Base-by-base conservation (phyloP, 2,113 vertebrate genomes). In the Epinephelus lanceolatus region DNA sequence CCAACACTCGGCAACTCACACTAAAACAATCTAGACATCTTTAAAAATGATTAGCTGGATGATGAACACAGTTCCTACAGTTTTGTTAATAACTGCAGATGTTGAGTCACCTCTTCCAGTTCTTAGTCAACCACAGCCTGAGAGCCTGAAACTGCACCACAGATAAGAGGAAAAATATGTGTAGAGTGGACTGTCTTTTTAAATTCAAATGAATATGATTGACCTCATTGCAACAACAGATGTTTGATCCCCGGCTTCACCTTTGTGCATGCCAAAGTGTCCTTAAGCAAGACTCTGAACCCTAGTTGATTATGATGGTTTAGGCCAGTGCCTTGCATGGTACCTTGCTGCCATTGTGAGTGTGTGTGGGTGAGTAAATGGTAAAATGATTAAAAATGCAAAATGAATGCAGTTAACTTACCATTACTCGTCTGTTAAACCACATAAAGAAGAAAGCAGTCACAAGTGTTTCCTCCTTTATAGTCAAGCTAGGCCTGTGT, bases 71-170 rank as follows among this genome's bases (percentile, higher is more conserved):
- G 37, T 72, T 45, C 49, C 62, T 75, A 1, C 25, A 4, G 13
- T n/a, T 8, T 11, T 6, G 30, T 67, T 72, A 66, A 60, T 72
- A 56, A 6, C 59, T 67, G 76, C 67, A 66, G 55, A 73, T 69
- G 56, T 62, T 81, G 70, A 71, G 72, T 66, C 71, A 85, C 13
- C 5, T 57, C 59, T 9, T 40, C 19, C 23, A 47, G 21, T 25
- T 71, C 11, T 47, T 66, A 9, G 42, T 52, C 53, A 56, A 11
- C 59, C 51, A 13, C 37, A 72, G 49, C 21, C 12, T 0, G 8
- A 47, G n/a, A 51, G 67, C 7, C 23, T 27, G 76, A 78, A 30
- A 5, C 4, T 30, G 30, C 30, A 30, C 30, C 30, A 30, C 30
- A 30, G 30, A 5, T 37, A 37, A 37, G 33, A 37, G 33, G 6